A percentile compares a stretch with the other conserved stretches of the same genome.
Conservation (phyloP, 2,888 invertebrate genomes). For the Nephrotoma appendiculata region DNA sequence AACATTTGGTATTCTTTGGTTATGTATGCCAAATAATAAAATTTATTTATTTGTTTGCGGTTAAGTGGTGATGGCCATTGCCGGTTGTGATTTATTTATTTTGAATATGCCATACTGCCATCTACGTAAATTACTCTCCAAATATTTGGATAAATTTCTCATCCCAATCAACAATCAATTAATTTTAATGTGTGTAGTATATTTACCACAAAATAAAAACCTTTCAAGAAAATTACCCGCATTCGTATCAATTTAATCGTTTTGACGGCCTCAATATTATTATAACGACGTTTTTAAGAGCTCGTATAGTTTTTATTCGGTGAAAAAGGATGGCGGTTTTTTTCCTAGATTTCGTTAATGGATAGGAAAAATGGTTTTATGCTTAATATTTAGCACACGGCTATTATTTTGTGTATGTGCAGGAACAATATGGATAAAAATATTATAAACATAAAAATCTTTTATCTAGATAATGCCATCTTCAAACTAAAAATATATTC, state of each 20-base stretch:
- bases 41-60: neutral
- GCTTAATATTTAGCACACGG: neutral
- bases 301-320: neutral
- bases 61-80: neutral
- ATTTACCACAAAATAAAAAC: neutral
- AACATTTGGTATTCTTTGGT: neutral
- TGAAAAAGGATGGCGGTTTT: neutral
- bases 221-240: neutral
- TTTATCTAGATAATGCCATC: neutral
- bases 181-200: neutral
- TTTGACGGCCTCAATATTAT: neutral
- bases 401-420: neutral
- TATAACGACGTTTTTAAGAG: neutral
- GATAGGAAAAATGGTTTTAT: neutral
- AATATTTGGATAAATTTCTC: neutral
- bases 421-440: neutral
- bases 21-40: neutral
- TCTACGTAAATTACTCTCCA: neutral
- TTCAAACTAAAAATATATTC: neutral
- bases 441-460: neutral
- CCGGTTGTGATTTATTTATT: neutral
- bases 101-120: neutral
- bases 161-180: neutral
- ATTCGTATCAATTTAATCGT: neutral
- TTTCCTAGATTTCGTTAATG: neutral